Percentiles rank a stretch among this genome's conserved stretches.
Evolutionary conservation across 2,113 vertebrate genomes (phyloP).

Genomic region (Cyphomyrus plagiostoma): DNA sequence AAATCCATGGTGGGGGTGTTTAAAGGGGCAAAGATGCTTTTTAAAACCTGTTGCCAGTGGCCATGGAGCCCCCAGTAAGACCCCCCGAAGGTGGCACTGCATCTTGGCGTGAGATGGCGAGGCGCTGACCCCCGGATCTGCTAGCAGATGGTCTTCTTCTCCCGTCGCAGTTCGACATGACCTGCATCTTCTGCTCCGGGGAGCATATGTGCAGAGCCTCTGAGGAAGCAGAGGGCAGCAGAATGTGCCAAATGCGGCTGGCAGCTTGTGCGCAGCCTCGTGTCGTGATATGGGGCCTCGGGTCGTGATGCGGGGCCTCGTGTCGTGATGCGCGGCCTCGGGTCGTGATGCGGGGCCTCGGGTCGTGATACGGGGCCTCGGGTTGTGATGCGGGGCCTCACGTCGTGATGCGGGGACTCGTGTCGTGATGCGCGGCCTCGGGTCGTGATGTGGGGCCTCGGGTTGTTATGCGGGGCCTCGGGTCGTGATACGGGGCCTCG

Average conservation of each 20-base stretch:
- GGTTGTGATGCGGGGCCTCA: no score
- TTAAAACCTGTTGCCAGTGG: background rate
- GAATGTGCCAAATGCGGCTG: slow-evolving; percentile 42
- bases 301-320: no score
- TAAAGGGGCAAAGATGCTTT: background rate
- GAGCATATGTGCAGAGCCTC: slow-evolving; percentile 54
- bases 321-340: no score
- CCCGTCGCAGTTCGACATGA: slow-evolving; percentile 44
- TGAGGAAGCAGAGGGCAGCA: slow-evolving; percentile 46
- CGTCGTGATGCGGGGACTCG: no score
- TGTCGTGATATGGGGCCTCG: slow-evolving; percentile 11
- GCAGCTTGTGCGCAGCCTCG: slow-evolving; percentile 26
- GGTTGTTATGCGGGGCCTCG: no score
- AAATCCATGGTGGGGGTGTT: background rate
- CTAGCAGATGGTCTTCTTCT: slow-evolving; percentile 54
- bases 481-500: background rate
- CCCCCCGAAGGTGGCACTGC: background rate
- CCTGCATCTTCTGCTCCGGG: slow-evolving; percentile 46
- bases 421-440: no score
- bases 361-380: no score
- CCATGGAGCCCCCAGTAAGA: background rate
- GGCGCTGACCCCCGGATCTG: slow-evolving; percentile 12
- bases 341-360: no score
- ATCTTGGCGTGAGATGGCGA: background rate
- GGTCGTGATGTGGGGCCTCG: no score